phyloP scores from a whole-genome alignment of 2,888 invertebrate species.

The Callyntrura sp. region DNA sequence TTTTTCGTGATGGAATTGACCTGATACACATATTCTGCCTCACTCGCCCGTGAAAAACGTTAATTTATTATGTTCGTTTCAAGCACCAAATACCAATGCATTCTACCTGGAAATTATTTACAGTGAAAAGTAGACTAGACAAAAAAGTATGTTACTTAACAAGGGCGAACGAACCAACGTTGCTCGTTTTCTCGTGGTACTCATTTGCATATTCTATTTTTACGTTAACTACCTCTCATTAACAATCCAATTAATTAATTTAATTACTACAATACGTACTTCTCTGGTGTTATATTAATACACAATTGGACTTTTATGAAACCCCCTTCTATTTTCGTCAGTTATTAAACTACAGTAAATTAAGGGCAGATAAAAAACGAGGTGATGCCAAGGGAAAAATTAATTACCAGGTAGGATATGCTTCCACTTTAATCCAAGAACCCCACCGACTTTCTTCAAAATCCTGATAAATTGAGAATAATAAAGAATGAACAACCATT shows the following conservation, averaged over 20 bases:
- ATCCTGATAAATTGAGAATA: neutral
- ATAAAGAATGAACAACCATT: slow-evolving; percentile 19
- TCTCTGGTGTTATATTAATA: neutral
- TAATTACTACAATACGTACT: slow-evolving; percentile 1
- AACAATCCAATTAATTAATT: slow-evolving; percentile 24
- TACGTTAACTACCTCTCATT: slow-evolving; percentile 20
- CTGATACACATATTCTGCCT: neutral
- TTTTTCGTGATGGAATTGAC: neutral
- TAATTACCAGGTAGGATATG: slow-evolving; percentile 11
- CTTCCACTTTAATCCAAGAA: neutral
- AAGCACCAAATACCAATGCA: neutral
- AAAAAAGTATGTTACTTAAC: neutral
- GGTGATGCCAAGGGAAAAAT: neutral
- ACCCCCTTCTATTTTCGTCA: neutral
- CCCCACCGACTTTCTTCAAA: slow-evolving; percentile 10
- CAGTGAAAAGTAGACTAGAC: neutral
- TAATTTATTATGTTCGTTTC: too few species aligned
- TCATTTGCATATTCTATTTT: slow-evolving; percentile 55
- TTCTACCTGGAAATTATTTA: neutral
- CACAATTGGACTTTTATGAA: neutral
- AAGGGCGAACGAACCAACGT: slow-evolving; percentile 1
- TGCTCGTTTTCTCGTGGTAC: neutral
- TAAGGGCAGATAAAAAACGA: neutral
- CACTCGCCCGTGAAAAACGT: too few species aligned
- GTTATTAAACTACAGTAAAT: neutral